A percentile compares a stretch with the other conserved stretches of the same genome.
Evolutionary conservation across 2,797 vertebrate species (phyloP).

Genomic region (Lerista edwardsae): DNA sequence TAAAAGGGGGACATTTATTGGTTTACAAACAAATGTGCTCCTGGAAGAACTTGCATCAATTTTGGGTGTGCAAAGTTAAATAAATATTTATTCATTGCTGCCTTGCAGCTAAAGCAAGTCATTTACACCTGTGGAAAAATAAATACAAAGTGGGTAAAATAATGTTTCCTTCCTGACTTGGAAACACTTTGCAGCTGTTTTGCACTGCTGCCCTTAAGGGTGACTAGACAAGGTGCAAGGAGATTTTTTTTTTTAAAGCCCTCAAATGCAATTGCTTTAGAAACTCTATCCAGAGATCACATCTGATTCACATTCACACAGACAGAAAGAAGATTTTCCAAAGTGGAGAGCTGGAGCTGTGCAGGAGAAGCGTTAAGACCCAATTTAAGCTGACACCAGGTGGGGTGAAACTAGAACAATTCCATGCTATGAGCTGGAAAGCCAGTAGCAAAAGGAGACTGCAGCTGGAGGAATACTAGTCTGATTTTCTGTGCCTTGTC

Average conservation of each 20-base stretch:
- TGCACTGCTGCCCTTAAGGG: background rate
- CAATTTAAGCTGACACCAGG: background rate
- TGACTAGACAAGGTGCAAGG: background rate
- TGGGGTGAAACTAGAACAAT: background rate
- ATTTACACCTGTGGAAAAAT: slow-evolving; percentile 11
- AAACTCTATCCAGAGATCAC: background rate
- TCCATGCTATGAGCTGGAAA: too few species aligned
- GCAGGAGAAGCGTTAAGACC: background rate
- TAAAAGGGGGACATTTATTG: slow-evolving; percentile 4
- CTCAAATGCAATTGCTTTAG: background rate
- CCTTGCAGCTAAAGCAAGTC: background rate
- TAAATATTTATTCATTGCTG: background rate
- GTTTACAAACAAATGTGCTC: background rate
- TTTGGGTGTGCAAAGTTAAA: background rate
- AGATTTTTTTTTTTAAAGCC: background rate
- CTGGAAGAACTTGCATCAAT: background rate
- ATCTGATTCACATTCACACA: background rate
- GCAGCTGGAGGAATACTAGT: background rate
- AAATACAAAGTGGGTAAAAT: slow-evolving; percentile 8
- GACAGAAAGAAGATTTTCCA: background rate
- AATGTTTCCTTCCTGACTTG: slow-evolving; percentile 16
- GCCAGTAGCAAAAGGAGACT: background rate
- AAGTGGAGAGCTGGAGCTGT: background rate
- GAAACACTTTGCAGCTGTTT: slow-evolving; percentile 8
- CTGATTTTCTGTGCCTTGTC: background rate